Evolutionary conservation across 2,113 vertebrate species (phyloP).

Genomic region (Phylloscopus trochilus): DNA sequence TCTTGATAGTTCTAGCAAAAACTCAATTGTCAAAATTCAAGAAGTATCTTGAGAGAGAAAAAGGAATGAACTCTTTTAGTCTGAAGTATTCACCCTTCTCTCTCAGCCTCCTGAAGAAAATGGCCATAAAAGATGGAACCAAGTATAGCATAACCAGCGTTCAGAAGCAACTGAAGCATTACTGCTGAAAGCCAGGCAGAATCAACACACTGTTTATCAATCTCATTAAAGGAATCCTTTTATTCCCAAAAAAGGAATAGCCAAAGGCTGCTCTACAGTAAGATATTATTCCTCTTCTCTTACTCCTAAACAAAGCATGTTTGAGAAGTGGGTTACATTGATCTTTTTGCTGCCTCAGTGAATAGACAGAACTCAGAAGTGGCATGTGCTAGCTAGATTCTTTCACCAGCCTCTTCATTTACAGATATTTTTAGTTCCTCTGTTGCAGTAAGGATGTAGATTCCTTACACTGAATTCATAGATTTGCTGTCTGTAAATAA

Average conservation of each 20-base stretch:
- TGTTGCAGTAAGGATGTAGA: not conserved
- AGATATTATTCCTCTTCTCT: not conserved
- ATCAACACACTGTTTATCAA: not conserved
- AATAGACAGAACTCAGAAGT: not conserved
- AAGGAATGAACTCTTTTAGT: not conserved
- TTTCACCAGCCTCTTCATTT: not conserved
- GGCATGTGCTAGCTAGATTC: not conserved
- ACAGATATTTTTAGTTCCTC: not conserved
- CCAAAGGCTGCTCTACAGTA: not conserved
- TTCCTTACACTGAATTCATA: rapidly evolving
- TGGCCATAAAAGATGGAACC: not conserved
- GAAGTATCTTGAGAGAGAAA: not conserved
- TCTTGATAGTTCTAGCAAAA: not conserved
- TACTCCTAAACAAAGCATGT: not conserved
- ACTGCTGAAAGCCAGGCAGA: not conserved
- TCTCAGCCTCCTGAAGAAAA: not conserved
- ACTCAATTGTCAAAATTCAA: not conserved
- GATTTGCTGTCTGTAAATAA: not conserved
- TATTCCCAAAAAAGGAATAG: not conserved
- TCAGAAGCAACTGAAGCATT: not conserved
- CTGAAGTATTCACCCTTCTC: not conserved
- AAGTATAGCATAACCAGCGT: not conserved
- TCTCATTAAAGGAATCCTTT: not conserved
- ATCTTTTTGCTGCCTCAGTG: not conserved
- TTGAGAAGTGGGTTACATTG: not conserved